Evolutionary conservation across 2,888 invertebrate species (phyloP).

Genomic region (Heliconius ethilla): DNA sequence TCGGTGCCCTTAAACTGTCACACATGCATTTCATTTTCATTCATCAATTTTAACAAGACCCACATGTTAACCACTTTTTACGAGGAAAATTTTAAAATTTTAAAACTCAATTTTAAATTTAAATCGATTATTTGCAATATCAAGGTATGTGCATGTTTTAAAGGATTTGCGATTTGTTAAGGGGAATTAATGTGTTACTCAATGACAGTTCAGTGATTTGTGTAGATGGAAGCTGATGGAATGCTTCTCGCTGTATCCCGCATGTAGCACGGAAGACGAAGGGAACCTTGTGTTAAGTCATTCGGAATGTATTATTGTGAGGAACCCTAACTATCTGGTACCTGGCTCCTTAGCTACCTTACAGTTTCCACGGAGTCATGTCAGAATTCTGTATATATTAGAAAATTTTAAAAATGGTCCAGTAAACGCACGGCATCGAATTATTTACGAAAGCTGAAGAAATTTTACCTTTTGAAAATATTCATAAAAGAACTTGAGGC

Average conservation of each 20-base stretch:
- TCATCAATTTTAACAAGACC: conserved; percentile 29
- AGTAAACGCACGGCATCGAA: background rate
- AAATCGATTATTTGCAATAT: conserved; percentile 15
- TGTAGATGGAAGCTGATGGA: too few relatives aligned
- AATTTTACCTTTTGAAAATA: background rate
- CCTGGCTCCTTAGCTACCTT: background rate
- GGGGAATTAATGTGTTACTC: background rate
- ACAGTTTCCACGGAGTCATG: too few relatives aligned
- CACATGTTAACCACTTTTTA: conserved; percentile 24
- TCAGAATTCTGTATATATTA: too few relatives aligned
- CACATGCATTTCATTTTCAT: conserved; percentile 30
- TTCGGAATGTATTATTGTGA: too few relatives aligned
- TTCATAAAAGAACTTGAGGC: background rate
- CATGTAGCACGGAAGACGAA: too few relatives aligned
- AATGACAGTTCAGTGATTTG: background rate
- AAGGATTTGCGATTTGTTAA: background rate
- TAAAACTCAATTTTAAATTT: background rate
- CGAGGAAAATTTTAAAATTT: conserved; percentile 16
- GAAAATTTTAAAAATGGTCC: too few relatives aligned
- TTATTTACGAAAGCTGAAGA: background rate
- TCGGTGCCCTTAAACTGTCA: conserved; percentile 40
- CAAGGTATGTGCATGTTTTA: background rate
- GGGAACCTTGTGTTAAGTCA: too few relatives aligned
- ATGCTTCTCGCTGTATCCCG: too few relatives aligned
- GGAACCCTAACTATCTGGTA: too few relatives aligned